Base-by-base conservation (phyloP, 2,888 invertebrate genomes). In the Zelleria hepariella region DNA sequence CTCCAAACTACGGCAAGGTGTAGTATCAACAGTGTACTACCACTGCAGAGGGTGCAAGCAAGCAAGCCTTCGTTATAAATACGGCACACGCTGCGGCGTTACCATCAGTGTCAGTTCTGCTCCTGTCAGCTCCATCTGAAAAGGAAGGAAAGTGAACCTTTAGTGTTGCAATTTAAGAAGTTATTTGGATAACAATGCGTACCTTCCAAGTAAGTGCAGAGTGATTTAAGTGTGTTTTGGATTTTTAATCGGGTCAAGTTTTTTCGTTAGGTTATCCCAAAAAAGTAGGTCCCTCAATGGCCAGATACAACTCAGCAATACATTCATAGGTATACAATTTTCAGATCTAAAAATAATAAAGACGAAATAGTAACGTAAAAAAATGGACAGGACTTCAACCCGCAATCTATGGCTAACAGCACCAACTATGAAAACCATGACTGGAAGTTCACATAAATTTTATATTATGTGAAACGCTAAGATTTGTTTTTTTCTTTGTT, bases 141-240 rank as follows among this genome's bases (percentile, higher is more conserved):
- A 83, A 87, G 85, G 87, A 84, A 76, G 32, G 86, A 83, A 86
- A 89, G 87, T 88, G 86, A 82, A 77, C 66, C 62, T 52, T 53
- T 47, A 57, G 66, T 63, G 65, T 60, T 62, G 64, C 55, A 63
- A 65, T 60, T 63, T 26, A 51, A 57, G 60, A 7, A 56, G 32
- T 32, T 27, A 61, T 63, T 15, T 15, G 32, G 32, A 64, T 55
- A 60, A 83, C 74, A 73, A 89, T 89, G 89, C 80, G 77, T 74
- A 70, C 75, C 62, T 78, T 78, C 64, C 86, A 88, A 82, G 89
- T 89, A 83, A 88, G 89, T 84, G 63, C 3, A 52, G 6, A 23
- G 52, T 10, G 64, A 21, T 10, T 42, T 42, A 15, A 42, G 42
- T 10, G n/a, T n/a, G 49, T 20, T 49, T 49, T 2, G 18, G 23